These are phyloP conservation scores for Trachurus trachurus DNA, from an alignment of 2,797 vertebrate genomes.

Conservation along the genomic window DNA sequence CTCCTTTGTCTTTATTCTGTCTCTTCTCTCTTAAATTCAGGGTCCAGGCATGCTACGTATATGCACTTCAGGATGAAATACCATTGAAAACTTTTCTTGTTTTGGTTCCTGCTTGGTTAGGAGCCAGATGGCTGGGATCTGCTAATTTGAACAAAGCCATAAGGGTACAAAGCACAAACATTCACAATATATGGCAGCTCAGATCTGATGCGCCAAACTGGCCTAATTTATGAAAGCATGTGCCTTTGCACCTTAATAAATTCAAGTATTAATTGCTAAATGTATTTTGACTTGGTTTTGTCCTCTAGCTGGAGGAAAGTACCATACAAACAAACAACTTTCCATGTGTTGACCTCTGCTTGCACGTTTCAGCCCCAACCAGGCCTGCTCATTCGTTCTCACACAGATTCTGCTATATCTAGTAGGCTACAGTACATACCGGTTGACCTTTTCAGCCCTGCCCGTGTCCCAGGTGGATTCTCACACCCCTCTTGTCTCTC, in stretches of 20 bases:
- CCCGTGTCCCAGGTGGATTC: conserved; percentile 70
- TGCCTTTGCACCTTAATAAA: too few species aligned
- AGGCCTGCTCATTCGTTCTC: conserved; percentile 31
- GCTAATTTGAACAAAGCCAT: conserved; percentile 16
- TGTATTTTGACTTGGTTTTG: not conserved
- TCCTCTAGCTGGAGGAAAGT: not conserved
- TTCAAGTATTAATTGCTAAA: conserved; percentile 12
- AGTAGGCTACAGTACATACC: conserved; percentile 27
- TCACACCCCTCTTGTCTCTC: conserved; percentile 57
- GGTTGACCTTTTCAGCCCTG: conserved; percentile 72
- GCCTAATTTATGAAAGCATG: too few species aligned
- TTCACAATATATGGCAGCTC: not conserved
- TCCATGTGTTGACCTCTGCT: conserved; percentile 39
- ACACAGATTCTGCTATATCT: conserved; percentile 54
- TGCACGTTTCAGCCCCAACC: conserved; percentile 2
- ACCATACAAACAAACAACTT: conserved; percentile 14
- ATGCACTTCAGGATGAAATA: too few species aligned
- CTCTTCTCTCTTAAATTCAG: conserved; percentile 28
- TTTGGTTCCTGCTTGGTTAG: conserved; percentile 12
- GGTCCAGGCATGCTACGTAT: conserved; percentile 8
- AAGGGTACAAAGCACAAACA: conserved; percentile 20
- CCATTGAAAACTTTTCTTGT: conserved; percentile 3
- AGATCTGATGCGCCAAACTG: not conserved
- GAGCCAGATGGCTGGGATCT: conserved; percentile 28
- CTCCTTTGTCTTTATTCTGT: conserved; percentile 30